Base-by-base conservation (phyloP, 2,797 vertebrate species). In the Meriones psammophilus region DNA sequence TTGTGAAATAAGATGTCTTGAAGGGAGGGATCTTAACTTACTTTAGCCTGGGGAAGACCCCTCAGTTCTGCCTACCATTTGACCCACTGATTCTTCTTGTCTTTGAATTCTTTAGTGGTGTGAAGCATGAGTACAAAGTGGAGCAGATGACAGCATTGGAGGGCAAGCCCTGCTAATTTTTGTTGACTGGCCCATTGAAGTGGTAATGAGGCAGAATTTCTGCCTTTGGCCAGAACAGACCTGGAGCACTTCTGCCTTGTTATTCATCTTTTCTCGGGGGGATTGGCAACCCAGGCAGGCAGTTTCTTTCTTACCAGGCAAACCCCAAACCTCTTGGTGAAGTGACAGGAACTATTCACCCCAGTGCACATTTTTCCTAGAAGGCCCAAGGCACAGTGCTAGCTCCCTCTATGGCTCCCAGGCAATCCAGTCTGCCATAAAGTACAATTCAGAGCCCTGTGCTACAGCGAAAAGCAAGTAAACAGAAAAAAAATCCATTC, bases 171-270 rank as follows among this genome's bases (percentile, higher is more conserved):
- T 24, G 69, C 66, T 96, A 92, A 95, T 94, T 94, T 96, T 86
- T 89, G 92, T 81, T 92, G 96, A 96, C 94, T 96, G 92, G 92
- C 20, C 88, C 79, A 92, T 17, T 96, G 95, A 96, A 94, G 94
- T 97, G 95, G 69, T 97, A 97, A 97, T 96, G 94, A 97, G 92
- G 73, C 91, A 97, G 94, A 97, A 95, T 97, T 62, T 88, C 33
- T 26, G 93, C 95, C 92, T 85, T 78, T 76, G 79, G 96, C 94
- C 92, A 89, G 92, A 87, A 90, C 42, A 95, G 69, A 90, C 95
- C 87, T 68, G 39, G 36, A 74, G 69, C 69, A 94, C 81, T 88
- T 71, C 50, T 68, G 89, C 74, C 73, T 93, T 88, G 79, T 94
- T 95, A 84, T 95, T 89, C 83, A 89, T 89, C 76, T 73, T 91